Percentiles rank a stretch among this genome's conserved stretches.
Conservation (phyloP, 2,888 invertebrate species). For the Nomada fabriciana region DNA sequence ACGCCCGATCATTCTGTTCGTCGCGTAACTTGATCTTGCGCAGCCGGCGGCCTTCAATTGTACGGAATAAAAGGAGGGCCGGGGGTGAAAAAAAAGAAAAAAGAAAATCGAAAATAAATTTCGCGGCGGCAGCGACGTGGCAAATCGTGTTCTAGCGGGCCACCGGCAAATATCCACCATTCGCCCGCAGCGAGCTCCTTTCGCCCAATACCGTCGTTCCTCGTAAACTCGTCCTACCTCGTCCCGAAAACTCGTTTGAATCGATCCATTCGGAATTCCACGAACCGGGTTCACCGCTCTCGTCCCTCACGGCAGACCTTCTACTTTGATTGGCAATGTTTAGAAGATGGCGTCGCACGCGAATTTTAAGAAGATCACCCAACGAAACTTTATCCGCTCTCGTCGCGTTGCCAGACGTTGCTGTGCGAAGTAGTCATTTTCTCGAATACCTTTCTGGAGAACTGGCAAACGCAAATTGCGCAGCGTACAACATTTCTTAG, state of each 20-base stretch:
- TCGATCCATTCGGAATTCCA: conserved; percentile 72
- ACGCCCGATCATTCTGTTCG: conserved; percentile 47
- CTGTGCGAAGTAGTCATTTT: not conserved
- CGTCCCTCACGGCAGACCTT: conserved; percentile 49
- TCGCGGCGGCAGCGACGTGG: conserved; percentile 63
- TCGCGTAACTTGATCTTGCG: conserved; percentile 59
- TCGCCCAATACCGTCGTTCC: conserved; percentile 72
- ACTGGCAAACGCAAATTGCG: too few species aligned
- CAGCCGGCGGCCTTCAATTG: conserved; percentile 60
- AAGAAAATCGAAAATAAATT: conserved; percentile 56
- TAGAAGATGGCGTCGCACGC: conserved; percentile 53
- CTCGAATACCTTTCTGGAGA: too few species aligned
- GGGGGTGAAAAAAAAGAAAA: not conserved
- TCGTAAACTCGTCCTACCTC: conserved; percentile 73
- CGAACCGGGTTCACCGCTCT: conserved; percentile 62
- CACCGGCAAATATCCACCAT: conserved; percentile 73
- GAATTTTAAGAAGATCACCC: conserved; percentile 45
- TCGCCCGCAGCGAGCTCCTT: conserved; percentile 70
- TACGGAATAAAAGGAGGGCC: conserved; percentile 44
- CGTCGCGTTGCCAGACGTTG: too few species aligned
- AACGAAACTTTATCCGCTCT: not conserved
- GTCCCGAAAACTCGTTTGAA: conserved; percentile 72
- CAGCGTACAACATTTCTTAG: not conserved
- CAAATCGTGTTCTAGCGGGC: conserved; percentile 72
- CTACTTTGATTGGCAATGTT: conserved; percentile 62